Base-by-base conservation (phyloP, 1,140 invertebrate genomes). In the Nephila pilipes region DNA sequence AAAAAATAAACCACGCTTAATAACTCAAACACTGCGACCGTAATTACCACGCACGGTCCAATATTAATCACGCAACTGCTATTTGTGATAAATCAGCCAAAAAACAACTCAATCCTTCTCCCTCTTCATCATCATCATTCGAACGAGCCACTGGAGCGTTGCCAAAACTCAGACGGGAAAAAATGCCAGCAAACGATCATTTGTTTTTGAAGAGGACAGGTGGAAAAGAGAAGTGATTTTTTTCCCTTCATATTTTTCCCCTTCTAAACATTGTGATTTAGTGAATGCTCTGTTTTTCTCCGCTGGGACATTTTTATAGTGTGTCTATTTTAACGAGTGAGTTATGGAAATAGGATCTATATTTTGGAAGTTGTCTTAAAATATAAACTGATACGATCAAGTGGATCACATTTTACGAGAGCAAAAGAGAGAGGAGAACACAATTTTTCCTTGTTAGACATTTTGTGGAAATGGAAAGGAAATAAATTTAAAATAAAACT, bases 191-290 rank as follows among this genome's bases (percentile, higher is more conserved):
- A 16, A 46, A 80, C 20, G 36, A 18, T 80, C 36, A 38, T 80
- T 80, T 80, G 18, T 46, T 80, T 80, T 80, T 65, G 63, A 65
- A n/a, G 63, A 65, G 29, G 75, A 80, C 75, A 80, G 75, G 75
- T 80, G 75, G 75, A 46, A 80, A 46, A 46, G 75, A 80, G 29
- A 10, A 46, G 32, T 80, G 75, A 46, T 80, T 80, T 32, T 18
- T 80, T 80, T 1, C 0, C 32, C n/a, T n/a, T n/a, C 38, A 20
- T 36, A 32, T 80, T 46, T 20, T 22, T 79, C 2, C 36, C 32
- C 3, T 60, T 12, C 25, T 29, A 65, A 29, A n/a, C n/a, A 65
- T 65, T 46, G 75, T 80, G 75, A 80, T 80, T 80, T 80, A 80
- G 14, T 0, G 36, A 25, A 65, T 38, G 75, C 75, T 14, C 22